Conservation (phyloP, 2,113 vertebrate species). For the Harpagus bidentatus region DNA sequence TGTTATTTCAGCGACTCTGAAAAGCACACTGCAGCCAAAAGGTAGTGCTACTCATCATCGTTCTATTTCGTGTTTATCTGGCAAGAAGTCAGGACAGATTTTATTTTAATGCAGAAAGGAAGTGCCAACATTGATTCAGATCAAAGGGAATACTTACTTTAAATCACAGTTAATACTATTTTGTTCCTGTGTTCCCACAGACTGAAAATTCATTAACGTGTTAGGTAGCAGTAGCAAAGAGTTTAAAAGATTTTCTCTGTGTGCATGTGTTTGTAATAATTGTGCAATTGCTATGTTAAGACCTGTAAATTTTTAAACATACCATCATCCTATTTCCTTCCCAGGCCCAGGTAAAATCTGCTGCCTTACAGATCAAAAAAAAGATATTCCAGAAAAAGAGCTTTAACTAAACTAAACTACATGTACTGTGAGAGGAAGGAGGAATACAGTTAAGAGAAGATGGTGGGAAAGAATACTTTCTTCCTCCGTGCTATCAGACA, state of each 20-base stretch:
- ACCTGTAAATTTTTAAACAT: neutral
- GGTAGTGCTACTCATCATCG: neutral
- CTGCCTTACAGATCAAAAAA: neutral
- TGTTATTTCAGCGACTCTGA: neutral
- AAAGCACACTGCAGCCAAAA: neutral
- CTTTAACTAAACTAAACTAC: neutral
- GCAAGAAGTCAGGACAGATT: neutral
- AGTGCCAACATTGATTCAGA: neutral
- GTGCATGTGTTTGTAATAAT: neutral
- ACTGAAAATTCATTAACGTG: neutral
- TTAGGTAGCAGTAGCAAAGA: neutral
- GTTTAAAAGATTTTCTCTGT: neutral
- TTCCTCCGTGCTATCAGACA: neutral
- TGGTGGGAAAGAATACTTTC: neutral
- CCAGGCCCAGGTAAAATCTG: neutral
- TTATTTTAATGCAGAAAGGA: neutral
- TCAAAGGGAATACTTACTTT: neutral
- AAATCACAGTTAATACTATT: neutral
- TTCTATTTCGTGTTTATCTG: neutral
- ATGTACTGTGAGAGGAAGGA: neutral
- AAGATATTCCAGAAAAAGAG: neutral
- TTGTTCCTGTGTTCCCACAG: neutral
- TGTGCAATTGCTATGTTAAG: neutral
- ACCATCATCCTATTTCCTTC: neutral
- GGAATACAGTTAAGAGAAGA: neutral